Percentiles rank a stretch among this genome's conserved stretches.
Evolutionary conservation across 2,797 vertebrate species (phyloP).

Genomic region (Hypotaenidia okinawae): DNA sequence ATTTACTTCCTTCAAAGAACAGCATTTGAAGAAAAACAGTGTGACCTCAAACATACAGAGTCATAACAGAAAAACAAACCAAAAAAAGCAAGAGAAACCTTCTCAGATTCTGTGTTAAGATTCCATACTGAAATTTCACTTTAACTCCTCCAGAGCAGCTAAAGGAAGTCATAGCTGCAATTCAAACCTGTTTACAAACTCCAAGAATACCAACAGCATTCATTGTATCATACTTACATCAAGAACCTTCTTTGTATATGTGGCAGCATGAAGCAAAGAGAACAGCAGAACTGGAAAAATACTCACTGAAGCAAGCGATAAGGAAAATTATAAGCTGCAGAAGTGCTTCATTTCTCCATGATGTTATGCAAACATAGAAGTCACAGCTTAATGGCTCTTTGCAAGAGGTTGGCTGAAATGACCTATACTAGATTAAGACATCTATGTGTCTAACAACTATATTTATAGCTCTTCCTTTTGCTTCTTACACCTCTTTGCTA

Average conservation of each 20-base stretch:
- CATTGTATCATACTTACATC: slow-evolving; percentile 87
- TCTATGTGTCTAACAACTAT: not conserved
- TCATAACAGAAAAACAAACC: not conserved
- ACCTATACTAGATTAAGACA: not conserved
- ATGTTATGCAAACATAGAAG: not conserved
- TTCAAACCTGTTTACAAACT: not conserved
- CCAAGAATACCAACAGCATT: not conserved
- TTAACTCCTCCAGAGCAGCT: not conserved
- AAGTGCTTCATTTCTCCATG: not conserved
- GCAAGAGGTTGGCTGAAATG: not conserved
- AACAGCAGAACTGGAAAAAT: slow-evolving; percentile 98
- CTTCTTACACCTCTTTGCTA: not conserved
- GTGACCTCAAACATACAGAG: not conserved
- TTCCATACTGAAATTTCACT: not conserved
- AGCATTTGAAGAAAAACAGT: not conserved
- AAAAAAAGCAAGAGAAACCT: not conserved
- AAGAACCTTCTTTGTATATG: slow-evolving; percentile 96
- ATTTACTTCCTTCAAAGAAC: not conserved
- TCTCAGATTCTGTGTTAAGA: not conserved
- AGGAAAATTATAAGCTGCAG: slow-evolving; percentile 75
- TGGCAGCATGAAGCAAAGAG: slow-evolving; percentile 96
- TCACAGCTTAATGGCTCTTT: not conserved
- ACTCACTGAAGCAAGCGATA: slow-evolving; percentile 89
- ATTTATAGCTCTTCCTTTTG: not conserved
- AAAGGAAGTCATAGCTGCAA: not conserved